A percentile compares a stretch with the other conserved stretches of the same genome.
These are phyloP conservation scores for Galaxias olidus DNA, from an alignment of 2,797 vertebrate species.

Conservation along the genomic window DNA sequence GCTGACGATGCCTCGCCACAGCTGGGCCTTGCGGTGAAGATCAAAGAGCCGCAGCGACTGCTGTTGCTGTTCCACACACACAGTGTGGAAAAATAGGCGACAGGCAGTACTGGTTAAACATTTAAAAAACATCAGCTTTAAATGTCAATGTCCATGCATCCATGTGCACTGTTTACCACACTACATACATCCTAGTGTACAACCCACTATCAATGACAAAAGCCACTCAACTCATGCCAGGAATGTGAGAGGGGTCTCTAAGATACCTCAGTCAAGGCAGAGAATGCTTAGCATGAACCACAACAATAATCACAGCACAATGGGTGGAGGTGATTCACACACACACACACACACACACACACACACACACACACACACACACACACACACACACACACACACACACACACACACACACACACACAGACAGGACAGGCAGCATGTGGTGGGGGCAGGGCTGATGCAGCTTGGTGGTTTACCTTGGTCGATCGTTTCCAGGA, in stretches of 20 bases:
- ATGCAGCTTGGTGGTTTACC: conserved; percentile 83
- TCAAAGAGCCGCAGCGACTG: conserved; percentile 84
- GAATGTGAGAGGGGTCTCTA: not conserved
- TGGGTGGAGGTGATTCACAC: not conserved
- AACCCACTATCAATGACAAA: not conserved
- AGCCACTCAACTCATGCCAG: not conserved
- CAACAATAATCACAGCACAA: not conserved
- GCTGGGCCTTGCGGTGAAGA: conserved; percentile 81
- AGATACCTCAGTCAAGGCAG: not conserved
- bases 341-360: conserved; percentile 4
- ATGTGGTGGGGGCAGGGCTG: conserved; percentile 17
- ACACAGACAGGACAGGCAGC: not conserved
- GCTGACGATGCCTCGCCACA: conserved; percentile 89
- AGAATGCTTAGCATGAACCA: not conserved
- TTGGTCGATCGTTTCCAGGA: conserved; percentile 94
- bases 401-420: conserved; percentile 20
- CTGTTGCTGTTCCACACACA: conserved; percentile 74
- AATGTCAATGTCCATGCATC: too few relatives aligned
- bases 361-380: not conserved
- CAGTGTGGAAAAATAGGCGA: not conserved
- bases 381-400: not conserved
- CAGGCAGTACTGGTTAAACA: too few relatives aligned
- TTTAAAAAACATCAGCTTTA: too few relatives aligned
- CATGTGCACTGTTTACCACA: too few relatives aligned
- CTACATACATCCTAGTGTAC: too few relatives aligned